These are phyloP conservation scores for Pogonophryne albipinna DNA, from an alignment of 2,797 vertebrate genomes.

Conservation along the genomic window DNA sequence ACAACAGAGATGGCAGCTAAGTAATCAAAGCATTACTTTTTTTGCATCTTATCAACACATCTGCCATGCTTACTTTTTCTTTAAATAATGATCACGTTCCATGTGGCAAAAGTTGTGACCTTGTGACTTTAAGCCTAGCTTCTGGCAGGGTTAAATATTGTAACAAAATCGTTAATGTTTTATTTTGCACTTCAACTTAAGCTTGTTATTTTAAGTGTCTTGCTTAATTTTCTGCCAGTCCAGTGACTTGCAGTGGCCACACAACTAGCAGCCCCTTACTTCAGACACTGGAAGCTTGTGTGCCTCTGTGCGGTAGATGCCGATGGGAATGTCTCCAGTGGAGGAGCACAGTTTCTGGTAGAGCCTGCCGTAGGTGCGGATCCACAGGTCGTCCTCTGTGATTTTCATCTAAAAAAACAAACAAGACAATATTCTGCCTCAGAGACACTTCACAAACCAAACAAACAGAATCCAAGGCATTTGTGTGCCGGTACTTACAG, in stretches of 20 bases:
- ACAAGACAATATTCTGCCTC: slow-evolving; percentile 15
- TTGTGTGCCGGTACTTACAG: slow-evolving; percentile 79
- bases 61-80: accelerated
- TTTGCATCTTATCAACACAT: neutral
- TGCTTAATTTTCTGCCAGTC: neutral
- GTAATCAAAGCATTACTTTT: no score
- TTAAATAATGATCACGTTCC: no score
- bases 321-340: slow-evolving; percentile 89
- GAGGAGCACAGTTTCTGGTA: slow-evolving; percentile 91
- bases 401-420: slow-evolving; percentile 85
- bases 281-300: slow-evolving; percentile 87
- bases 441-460: neutral
- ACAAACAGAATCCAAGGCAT: neutral
- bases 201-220: neutral
- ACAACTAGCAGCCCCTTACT: slow-evolving; percentile 66
- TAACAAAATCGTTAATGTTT: neutral
- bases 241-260: neutral
- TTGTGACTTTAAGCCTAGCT: neutral
- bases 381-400: slow-evolving; percentile 90
- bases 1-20: no score
- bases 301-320: slow-evolving; percentile 89
- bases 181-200: no score
- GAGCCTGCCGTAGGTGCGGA: slow-evolving; percentile 88
- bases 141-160: neutral
- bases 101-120: neutral